A percentile compares a stretch with the other conserved stretches of the same genome.
Conservation (phyloP, 2,888 invertebrate genomes). For the Didymodactylos carnosus region DNA sequence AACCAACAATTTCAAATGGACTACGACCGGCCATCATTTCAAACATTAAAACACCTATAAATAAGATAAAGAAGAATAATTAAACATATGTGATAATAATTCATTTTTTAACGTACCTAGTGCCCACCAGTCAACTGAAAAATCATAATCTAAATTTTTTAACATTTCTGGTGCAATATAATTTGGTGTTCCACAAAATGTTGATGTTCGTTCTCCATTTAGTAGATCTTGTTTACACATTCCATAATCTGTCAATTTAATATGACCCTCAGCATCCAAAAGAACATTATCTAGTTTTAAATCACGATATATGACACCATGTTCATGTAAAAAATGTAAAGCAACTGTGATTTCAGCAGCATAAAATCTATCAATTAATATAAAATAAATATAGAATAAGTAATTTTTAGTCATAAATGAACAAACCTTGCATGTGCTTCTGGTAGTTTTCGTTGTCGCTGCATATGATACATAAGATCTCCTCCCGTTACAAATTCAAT, state of each 20-base stretch:
- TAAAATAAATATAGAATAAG: background rate
- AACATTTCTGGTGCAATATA: constrained; percentile 97
- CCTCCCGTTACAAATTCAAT: constrained; percentile 93
- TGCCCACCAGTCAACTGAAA: constrained; percentile 95
- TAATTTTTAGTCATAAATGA: background rate
- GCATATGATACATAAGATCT: constrained; percentile 99
- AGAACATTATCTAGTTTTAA: constrained; percentile 77
- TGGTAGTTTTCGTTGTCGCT: constrained; percentile 75
- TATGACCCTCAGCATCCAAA: constrained; percentile 92
- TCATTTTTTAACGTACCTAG: constrained; percentile 32
- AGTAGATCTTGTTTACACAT: constrained; percentile 55
- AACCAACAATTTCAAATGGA: constrained; percentile 47
- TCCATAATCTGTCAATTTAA: constrained; percentile 95
- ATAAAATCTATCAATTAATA: constrained; percentile 58
- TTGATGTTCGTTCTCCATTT: constrained; percentile 63
- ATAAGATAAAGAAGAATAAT: no score
- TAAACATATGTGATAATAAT: background rate
- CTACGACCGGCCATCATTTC: constrained; percentile 97
- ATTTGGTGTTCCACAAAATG: constrained; percentile 77
- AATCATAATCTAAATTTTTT: constrained; percentile 51
- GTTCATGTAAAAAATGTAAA: constrained; percentile 83
- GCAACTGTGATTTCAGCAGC: constrained; percentile 97
- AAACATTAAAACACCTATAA: constrained; percentile 52
- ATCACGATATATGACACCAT: constrained; percentile 86
- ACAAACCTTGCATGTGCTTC: constrained; percentile 55